Evolutionary conservation across 1,140 invertebrate genomes (phyloP).

Genomic region (Drosophila subpulchrella): DNA sequence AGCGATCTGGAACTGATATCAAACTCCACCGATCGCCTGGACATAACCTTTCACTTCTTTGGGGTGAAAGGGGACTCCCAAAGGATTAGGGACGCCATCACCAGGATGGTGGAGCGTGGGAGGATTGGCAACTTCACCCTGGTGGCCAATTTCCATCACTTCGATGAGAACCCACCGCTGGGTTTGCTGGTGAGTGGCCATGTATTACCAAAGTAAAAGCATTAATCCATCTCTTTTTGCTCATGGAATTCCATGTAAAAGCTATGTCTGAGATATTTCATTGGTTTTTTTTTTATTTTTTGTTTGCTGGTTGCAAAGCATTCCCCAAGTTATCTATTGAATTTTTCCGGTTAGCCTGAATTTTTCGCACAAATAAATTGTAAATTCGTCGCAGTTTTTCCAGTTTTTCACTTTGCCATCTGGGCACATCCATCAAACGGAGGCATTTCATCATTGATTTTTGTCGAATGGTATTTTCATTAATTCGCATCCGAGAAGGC

Average conservation of each 20-base stretch:
- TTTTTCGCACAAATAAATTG: constrained; percentile 22
- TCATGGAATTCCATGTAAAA: background rate
- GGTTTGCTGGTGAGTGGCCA: constrained; percentile 85
- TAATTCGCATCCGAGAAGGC: constrained; percentile 35
- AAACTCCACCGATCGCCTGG: constrained; percentile 87
- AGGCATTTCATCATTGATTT: constrained; percentile 56
- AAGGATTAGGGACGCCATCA: constrained; percentile 87
- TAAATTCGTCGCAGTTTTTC: constrained; percentile 4
- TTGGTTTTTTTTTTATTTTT: background rate
- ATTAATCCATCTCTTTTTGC: constrained; percentile 18
- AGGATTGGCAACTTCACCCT: constrained; percentile 88
- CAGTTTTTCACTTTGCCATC: constrained; percentile 6
- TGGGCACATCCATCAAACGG: constrained; percentile 59
- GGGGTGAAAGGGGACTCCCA: constrained; percentile 87
- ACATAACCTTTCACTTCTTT: constrained; percentile 88
- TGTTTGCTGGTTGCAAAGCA: constrained; percentile 11
- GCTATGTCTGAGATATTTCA: constrained; percentile 7
- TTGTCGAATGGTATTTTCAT: constrained; percentile 37
- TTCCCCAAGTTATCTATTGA: constrained; percentile 20
- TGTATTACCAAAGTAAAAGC: background rate
- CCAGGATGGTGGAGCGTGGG: constrained; percentile 87
- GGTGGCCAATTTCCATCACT: constrained; percentile 87
- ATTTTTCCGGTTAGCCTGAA: constrained; percentile 3
- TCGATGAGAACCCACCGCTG: constrained; percentile 87
- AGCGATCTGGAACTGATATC: constrained; percentile 89